Conservation (phyloP, 2,888 invertebrate genomes). For the Drosophila lacicola region DNA sequence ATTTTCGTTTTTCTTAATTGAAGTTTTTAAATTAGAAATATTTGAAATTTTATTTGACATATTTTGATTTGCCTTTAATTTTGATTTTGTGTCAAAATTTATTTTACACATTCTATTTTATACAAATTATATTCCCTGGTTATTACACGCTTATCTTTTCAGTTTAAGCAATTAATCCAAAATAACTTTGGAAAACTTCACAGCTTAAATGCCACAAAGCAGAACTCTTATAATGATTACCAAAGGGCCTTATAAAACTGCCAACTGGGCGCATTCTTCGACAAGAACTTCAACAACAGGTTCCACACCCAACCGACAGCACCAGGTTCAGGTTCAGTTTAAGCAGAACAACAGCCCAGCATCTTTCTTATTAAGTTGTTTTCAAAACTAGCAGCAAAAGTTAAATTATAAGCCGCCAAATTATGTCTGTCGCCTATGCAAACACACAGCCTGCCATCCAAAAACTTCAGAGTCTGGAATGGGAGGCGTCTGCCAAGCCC, state of each 20-base stretch:
- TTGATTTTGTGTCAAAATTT: no score
- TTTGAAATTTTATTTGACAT: no score
- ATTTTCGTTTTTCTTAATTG: no score
- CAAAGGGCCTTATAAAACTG: slow-evolving; percentile 14
- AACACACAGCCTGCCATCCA: slow-evolving; percentile 41
- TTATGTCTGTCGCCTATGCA: slow-evolving; percentile 69
- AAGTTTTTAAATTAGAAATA: no score
- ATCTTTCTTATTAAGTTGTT: slow-evolving; percentile 63
- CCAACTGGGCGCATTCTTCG: slow-evolving; percentile 23
- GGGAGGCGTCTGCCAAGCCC: not conserved
- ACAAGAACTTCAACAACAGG: slow-evolving; percentile 9
- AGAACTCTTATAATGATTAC: slow-evolving; percentile 23
- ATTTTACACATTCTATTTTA: not conserved
- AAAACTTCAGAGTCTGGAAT: slow-evolving; percentile 2
- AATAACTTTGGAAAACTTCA: slow-evolving; percentile 20
- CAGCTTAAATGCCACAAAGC: slow-evolving; percentile 27
- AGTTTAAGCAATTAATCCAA: slow-evolving; percentile 30
- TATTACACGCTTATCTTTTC: slow-evolving; percentile 13
- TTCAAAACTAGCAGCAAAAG: slow-evolving; percentile 66
- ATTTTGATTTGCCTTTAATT: not conserved
- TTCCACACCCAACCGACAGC: not conserved
- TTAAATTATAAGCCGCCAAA: slow-evolving; percentile 74
- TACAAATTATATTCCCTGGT: not conserved
- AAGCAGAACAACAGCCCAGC: slow-evolving; percentile 27
- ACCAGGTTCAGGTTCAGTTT: slow-evolving; percentile 6